These are phyloP conservation scores for Mirounga angustirostris DNA, from an alignment of 2,113 vertebrate species.

Conservation along the genomic window DNA sequence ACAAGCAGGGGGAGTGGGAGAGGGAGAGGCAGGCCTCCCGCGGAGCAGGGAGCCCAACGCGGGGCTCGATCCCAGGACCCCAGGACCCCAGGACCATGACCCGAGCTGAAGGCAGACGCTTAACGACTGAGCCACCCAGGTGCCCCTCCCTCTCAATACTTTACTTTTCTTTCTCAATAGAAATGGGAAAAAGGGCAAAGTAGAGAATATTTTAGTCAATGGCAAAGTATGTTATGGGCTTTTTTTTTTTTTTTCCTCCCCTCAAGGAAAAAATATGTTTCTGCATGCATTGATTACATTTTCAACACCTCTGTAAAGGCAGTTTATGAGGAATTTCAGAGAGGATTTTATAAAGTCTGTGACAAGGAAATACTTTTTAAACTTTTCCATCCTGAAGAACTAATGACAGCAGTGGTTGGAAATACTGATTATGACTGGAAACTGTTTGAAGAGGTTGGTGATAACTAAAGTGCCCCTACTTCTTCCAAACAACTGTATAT, in stretches of 20 bases:
- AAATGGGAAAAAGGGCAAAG: not conserved
- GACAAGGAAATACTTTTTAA: conserved; percentile 79
- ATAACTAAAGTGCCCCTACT: not conserved
- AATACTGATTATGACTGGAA: conserved; percentile 90
- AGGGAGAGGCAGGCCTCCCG: no score
- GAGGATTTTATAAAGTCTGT: conserved; percentile 91
- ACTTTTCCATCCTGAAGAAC: conserved; percentile 90
- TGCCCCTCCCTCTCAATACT: not conserved
- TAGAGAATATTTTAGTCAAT: not conserved
- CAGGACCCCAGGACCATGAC: no score
- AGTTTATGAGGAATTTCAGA: conserved; percentile 89
- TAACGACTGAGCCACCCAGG: no score
- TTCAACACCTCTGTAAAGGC: conserved; percentile 90
- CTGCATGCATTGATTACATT: conserved; percentile 87
- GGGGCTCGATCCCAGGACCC: no score
- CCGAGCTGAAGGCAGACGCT: no score
- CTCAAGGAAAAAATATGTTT: conserved; percentile 88
- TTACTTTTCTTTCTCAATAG: conserved; percentile 43
- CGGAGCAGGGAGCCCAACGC: no score
- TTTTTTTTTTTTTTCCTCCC: not conserved
- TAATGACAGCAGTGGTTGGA: conserved; percentile 88
- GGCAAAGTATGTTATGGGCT: not conserved
- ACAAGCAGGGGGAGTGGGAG: no score
- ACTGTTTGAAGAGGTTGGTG: conserved; percentile 88
- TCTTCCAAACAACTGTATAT: not conserved